Conservation (phyloP, 2,797 vertebrate species). For the Decapterus maruadsi region DNA sequence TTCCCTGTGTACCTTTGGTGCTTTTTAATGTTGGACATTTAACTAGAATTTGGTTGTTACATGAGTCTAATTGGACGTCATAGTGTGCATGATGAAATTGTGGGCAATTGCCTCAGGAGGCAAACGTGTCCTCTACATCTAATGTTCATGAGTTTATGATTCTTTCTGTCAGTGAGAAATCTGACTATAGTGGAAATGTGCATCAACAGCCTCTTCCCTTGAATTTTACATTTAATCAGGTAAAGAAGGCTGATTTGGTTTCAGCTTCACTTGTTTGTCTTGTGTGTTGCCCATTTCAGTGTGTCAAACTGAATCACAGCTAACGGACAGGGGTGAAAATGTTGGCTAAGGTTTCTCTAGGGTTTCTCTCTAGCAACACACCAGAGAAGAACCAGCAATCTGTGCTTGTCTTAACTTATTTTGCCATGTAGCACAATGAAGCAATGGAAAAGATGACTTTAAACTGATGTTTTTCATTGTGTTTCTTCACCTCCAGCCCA, state of each 20-base stretch:
- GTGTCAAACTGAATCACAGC: neutral
- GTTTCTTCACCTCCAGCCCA: neutral
- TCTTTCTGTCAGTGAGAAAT: conserved; percentile 35
- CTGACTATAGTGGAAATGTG: conserved; percentile 2
- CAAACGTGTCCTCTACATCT: neutral
- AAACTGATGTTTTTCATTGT: neutral
- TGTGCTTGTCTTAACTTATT: conserved; percentile 8
- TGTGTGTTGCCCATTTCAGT: conserved; percentile 6
- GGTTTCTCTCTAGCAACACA: conserved; percentile 12
- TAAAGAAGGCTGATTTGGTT: neutral
- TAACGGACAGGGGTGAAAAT: neutral
- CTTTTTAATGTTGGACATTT: conserved; percentile 37
- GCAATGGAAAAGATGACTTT: neutral
- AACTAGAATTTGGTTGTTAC: conserved; percentile 10
- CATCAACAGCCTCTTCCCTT: conserved; percentile 21
- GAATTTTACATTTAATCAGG: neutral
- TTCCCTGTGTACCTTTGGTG: conserved; percentile 25
- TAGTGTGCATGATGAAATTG: conserved; percentile 66
- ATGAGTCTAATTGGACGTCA: conserved; percentile 47
- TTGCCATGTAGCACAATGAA: conserved; percentile 9
- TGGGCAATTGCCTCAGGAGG: conserved; percentile 53
- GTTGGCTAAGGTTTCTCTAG: conserved; percentile 8
- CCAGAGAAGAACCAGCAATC: neutral
- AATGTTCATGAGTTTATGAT: conserved; percentile 9
- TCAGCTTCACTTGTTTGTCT: conserved; percentile 1